Percentiles rank a stretch among this genome's conserved stretches.
These are phyloP conservation scores for Marasmarcha lunaedactyla DNA, from an alignment of 2,888 invertebrate species.

Conservation along the genomic window DNA sequence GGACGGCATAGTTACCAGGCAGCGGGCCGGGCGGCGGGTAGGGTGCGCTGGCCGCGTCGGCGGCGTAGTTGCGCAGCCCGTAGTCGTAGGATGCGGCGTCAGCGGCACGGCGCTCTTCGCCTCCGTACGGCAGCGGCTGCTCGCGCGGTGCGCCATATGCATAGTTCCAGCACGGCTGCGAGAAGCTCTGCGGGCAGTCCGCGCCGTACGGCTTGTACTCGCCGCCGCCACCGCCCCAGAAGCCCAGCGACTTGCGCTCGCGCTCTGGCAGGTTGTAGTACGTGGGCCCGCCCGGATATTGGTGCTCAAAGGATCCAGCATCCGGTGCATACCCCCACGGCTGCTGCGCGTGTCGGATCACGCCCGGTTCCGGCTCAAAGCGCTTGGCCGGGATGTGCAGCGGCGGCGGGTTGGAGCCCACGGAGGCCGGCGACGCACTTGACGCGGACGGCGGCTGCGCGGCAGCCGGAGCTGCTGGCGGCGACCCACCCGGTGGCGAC, in stretches of 20 bases:
- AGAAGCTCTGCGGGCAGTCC: constrained; percentile 78
- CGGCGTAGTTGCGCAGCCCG: constrained; percentile 80
- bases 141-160: constrained; percentile 73
- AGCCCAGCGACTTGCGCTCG: constrained; percentile 75
- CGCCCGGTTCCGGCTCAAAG: constrained; percentile 75
- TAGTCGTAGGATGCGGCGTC: constrained; percentile 78
- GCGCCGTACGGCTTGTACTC: constrained; percentile 72
- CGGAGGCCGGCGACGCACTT: constrained; percentile 70
- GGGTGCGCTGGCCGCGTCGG: constrained; percentile 79
- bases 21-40: constrained; percentile 83
- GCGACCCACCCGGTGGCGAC: constrained; percentile 70
- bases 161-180: constrained; percentile 82
- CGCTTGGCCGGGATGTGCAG: constrained; percentile 92
- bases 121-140: constrained; percentile 77
- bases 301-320: constrained; percentile 75
- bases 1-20: constrained; percentile 55
- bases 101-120: constrained; percentile 77
- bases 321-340: constrained; percentile 82
- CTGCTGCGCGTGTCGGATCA: constrained; percentile 82
- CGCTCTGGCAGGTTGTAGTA: constrained; percentile 81
- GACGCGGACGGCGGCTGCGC: constrained; percentile 68
- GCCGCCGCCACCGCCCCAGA: constrained; percentile 76
- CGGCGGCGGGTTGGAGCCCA: constrained; percentile 79
- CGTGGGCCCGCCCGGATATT: constrained; percentile 76
- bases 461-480: constrained; percentile 77